Conservation (phyloP, 2,113 vertebrate species). For the Otus sunia region DNA sequence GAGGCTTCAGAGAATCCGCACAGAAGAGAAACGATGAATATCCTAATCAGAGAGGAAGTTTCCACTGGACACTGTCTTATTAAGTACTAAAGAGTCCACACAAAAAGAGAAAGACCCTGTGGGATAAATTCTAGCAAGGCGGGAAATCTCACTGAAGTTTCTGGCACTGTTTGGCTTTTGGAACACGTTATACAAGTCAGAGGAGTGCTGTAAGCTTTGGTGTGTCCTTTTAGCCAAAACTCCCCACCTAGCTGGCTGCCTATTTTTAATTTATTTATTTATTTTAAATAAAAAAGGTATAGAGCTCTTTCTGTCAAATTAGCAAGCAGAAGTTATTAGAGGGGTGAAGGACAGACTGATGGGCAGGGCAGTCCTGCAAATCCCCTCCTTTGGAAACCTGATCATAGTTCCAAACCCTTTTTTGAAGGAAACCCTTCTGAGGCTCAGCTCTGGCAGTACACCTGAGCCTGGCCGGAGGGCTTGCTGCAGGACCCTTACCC, state of each 20-base stretch:
- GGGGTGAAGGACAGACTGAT: background rate
- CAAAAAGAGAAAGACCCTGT: background rate
- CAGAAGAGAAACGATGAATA: background rate
- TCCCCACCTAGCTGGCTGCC: background rate
- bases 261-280: background rate
- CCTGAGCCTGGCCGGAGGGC: background rate
- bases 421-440: background rate
- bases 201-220: background rate
- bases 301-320: background rate
- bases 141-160: background rate
- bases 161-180: fast-evolving
- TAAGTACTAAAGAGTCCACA: background rate
- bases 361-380: background rate
- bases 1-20: slow-evolving; percentile 7
- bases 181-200: background rate
- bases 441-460: background rate
- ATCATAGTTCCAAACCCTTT: background rate
- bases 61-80: background rate
- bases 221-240: background rate
- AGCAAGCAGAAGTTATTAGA: background rate
- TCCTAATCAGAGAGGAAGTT: background rate
- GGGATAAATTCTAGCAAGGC: background rate
- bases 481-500: background rate
- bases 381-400: background rate
- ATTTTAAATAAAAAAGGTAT: background rate